Evolutionary conservation across 2,797 vertebrate species (phyloP), one percentile per base, ranked within the genome.

Genomic region (Neopelma chrysocephalum): DNA sequence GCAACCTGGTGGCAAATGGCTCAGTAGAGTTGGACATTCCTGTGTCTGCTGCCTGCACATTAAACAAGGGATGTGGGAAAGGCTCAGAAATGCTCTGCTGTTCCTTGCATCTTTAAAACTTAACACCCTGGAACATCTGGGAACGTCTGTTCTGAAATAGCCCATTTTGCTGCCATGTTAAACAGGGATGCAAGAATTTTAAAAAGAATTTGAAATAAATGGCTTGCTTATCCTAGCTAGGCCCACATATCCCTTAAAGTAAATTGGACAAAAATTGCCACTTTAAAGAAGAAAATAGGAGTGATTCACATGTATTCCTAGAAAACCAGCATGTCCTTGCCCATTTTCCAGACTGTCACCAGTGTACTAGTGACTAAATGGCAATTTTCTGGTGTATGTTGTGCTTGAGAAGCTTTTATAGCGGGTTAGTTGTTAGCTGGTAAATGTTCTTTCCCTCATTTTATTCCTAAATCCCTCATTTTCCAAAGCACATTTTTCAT

Each of bases 41-140:
- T 29, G 9, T 64, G 32, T 38, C 9, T 91, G 34, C 65, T 84
- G 68, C 36, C 34, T 61, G 60, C 58, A 85, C 38, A 36, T 9
- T 3, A 77, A 66, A 31, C 9, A 34, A 56, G 61, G 47, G 91
- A 3, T 64, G 53, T 66, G 42, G 81, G 69, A 69, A 78, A 50
- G 57, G 80, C 11, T 53, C 57, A 71, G 76, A 82, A 95, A 73
- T 48, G 48, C 76, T 94, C 79, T 89, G 82, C 93, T 94, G 69
- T 72, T 86, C 45, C 10, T 47, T 26, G 6, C 31, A 50, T 87
- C 82, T 61, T 47, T 21, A 60, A 47, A 76, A 51, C 21, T 23
- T 25, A 38, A 43, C 38, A 38, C 23, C 51, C 54, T 77, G 58
- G 3, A 72, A 83, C 70, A 79, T 81, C 88, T 94, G 94, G 61